These are phyloP conservation scores for Apoda limacodes DNA, from an alignment of 2,888 invertebrate genomes.

Conservation along the genomic window DNA sequence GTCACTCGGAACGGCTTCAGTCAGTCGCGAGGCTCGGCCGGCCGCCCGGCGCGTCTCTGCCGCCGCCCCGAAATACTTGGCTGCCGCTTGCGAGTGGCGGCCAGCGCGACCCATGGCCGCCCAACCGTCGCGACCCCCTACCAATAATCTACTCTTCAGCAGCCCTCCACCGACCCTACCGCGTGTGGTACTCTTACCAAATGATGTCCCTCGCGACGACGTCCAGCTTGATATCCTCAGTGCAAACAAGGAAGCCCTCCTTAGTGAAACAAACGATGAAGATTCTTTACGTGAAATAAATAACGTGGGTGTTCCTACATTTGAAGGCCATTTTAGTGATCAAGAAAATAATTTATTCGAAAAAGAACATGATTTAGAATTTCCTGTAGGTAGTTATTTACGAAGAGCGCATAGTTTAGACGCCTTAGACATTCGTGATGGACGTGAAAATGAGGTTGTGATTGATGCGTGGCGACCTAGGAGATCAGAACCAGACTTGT, in stretches of 20 bases:
- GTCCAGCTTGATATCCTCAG: slow-evolving; percentile 23
- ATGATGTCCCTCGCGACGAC: slow-evolving; percentile 31
- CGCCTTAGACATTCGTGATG: slow-evolving; percentile 46
- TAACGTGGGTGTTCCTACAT: slow-evolving; percentile 59
- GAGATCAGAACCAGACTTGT: slow-evolving; percentile 59
- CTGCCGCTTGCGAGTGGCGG: slow-evolving; percentile 48
- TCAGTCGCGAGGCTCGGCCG: slow-evolving; percentile 64
- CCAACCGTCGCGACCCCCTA: slow-evolving; percentile 59
- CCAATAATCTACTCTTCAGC: slow-evolving; percentile 62
- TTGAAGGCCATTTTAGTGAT: slow-evolving; percentile 35
- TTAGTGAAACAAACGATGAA: slow-evolving; percentile 41
- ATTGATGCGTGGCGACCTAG: slow-evolving; percentile 33
- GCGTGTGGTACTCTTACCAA: slow-evolving; percentile 63
- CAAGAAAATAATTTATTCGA: slow-evolving; percentile 31
- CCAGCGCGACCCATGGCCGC: slow-evolving; percentile 60
- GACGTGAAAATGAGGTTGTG: slow-evolving; percentile 34
- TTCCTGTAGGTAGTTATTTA: slow-evolving; percentile 34
- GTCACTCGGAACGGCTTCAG: slow-evolving; percentile 66
- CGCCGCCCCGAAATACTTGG: slow-evolving; percentile 27
- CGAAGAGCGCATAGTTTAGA: slow-evolving; percentile 60
- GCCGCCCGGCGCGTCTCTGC: slow-evolving; percentile 61
- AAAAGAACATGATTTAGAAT: slow-evolving; percentile 28
- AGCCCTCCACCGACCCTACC: slow-evolving; percentile 61
- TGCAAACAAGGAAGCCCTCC: slow-evolving; percentile 28
- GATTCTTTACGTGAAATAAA: slow-evolving; percentile 55